Conservation (phyloP, 2,797 vertebrate genomes). For the Anolis apletophallus region DNA sequence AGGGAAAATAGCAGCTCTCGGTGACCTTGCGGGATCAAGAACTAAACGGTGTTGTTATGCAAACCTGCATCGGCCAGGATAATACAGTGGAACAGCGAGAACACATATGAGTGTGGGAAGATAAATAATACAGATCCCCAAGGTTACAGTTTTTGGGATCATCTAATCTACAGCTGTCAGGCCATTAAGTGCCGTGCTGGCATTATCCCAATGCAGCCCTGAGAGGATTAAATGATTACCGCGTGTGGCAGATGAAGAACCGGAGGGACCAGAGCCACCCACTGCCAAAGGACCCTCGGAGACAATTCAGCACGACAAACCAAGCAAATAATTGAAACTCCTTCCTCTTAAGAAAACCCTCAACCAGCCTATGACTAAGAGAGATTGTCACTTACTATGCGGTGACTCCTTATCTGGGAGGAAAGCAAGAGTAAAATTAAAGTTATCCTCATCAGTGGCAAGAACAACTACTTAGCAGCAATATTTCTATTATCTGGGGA, state of each 20-base stretch:
- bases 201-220: slow-evolving; percentile 9
- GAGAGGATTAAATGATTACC: slow-evolving; percentile 24
- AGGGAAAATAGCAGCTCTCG: not conserved
- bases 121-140: slow-evolving; percentile 33
- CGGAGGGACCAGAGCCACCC: not conserved
- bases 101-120: not conserved
- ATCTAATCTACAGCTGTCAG: slow-evolving; percentile 17
- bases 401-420: not conserved
- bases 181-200: slow-evolving; percentile 20
- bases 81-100: slow-evolving; percentile 10
- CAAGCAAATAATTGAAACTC: not conserved
- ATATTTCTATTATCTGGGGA: not conserved
- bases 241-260: not conserved
- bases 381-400: not conserved
- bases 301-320: not conserved
- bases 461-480: not conserved
- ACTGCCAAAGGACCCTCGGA: not conserved
- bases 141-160: slow-evolving; percentile 23
- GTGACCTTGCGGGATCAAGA: not conserved
- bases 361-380: not conserved
- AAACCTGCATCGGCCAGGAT: not conserved
- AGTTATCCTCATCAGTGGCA: not conserved
- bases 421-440: not conserved
- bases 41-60: not conserved
- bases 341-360: not conserved